Conservation (phyloP, 64 coral and sea anemone species). For the Pocillopora damicornis region DNA sequence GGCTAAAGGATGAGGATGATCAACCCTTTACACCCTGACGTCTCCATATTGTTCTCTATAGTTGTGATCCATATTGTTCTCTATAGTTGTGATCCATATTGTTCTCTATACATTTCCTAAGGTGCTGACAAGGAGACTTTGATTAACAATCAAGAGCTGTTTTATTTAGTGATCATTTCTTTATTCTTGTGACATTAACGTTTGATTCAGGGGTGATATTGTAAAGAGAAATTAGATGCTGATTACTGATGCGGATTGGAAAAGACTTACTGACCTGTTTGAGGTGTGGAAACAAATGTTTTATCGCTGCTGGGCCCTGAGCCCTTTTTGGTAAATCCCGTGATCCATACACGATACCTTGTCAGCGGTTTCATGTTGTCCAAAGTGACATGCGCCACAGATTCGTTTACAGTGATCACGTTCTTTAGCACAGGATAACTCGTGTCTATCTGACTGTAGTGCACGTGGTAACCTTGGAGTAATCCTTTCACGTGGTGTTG, state of each 20-base stretch:
- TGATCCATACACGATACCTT: conserved; percentile 51
- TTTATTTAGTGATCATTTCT: no score
- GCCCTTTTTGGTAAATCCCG: conserved; percentile 70
- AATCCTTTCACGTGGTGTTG: conserved; percentile 41
- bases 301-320: conserved; percentile 53
- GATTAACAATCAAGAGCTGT: no score
- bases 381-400: conserved; percentile 36
- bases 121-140: no score
- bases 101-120: no score
- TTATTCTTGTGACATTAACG: no score
- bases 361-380: conserved; percentile 41
- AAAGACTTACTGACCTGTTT: conserved; percentile 12
- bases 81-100: no score
- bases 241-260: background rate
- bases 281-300: conserved; percentile 30
- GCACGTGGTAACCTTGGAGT: conserved; percentile 63
- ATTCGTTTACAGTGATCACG: conserved; percentile 54
- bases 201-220: no score
- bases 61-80: no score
- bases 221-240: no score
- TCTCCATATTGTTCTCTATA: no score
- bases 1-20: no score
- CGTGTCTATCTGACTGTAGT: conserved; percentile 51
- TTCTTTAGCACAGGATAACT: conserved; percentile 27
- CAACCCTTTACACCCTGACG: no score